Conservation (phyloP, 2,888 invertebrate genomes). For the Steromphala cineraria region DNA sequence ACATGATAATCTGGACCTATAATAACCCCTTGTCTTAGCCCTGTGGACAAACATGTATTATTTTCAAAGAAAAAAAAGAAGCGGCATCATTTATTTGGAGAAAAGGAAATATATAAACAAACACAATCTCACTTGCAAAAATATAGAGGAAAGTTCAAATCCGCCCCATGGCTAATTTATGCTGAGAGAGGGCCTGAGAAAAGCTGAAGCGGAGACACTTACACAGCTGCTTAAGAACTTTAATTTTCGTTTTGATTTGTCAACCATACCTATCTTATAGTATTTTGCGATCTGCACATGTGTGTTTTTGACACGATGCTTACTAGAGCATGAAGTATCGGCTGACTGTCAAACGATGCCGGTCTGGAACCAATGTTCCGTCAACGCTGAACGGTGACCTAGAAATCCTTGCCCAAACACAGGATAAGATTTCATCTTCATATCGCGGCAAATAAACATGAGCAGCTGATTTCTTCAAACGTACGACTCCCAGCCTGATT, state of each 20-base stretch:
- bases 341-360: not conserved
- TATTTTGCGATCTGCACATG: not conserved
- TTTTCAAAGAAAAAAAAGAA: not conserved
- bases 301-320: not conserved
- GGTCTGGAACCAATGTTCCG: not conserved
- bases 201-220: not conserved
- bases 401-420: not conserved
- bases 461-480: slow-evolving; percentile 8
- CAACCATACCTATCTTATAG: not conserved
- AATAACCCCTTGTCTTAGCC: not conserved
- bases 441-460: not conserved
- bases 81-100: not conserved
- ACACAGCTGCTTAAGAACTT: not conserved
- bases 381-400: not conserved
- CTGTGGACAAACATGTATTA: not conserved
- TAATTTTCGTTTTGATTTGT: not conserved
- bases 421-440: not conserved
- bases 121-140: not conserved
- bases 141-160: not conserved
- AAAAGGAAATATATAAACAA: not conserved
- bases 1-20: not conserved
- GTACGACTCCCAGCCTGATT: not conserved
- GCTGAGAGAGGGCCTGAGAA: not conserved
- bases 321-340: not conserved
- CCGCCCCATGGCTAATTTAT: not conserved